Base-by-base conservation (phyloP, 2,888 invertebrate species). In the Helicoverpa assulta region DNA sequence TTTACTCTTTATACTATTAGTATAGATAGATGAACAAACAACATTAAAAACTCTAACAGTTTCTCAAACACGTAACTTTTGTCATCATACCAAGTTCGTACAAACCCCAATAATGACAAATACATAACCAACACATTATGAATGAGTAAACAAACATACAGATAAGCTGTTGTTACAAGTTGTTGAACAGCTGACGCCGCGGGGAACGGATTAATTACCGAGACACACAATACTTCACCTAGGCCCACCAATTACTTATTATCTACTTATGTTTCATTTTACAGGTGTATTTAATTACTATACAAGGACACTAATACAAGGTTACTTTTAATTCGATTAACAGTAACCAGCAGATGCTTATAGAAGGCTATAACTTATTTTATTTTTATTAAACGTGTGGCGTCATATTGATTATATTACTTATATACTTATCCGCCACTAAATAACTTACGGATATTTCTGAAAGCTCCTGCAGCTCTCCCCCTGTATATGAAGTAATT, bases 181-280 rank as follows among this genome's bases (percentile, higher is more conserved):
- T 14, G 53, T 19, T 40, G 19, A 6, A 18, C 50, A 50, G 18
- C 50, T 56, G 50, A 47, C 33, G 12, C 61, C 40, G 51, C 26
- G 29, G 61, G 70, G 75, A 56, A 10, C 19, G 10, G 18, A 51
- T 47, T 68, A 61, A 74, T 65, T 54, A 54, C 50, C 18, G 29
- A 14, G 43, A 56, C 26, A 37, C 33, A 53, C 57, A 47, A 43
- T 12, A 50, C 16, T 67, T 26, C 18, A 5, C 54, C 40, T 8
- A 57, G n/a, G n/a, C n/a, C n/a, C 6, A 63, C 12, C 12, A 50
- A 51, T 62, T 62, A 51, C 47, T 19, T 16, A 12, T 2, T n/a
- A 7, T 16, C 16, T 43, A 43, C 33, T 33, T 33, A 40, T 14
- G 14, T 40, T 12, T 3, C 12, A 10, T 40, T 12, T 40, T 40